These are phyloP conservation scores for Mormyrus lacerda DNA, from an alignment of 2,113 vertebrate genomes.

Conservation along the genomic window DNA sequence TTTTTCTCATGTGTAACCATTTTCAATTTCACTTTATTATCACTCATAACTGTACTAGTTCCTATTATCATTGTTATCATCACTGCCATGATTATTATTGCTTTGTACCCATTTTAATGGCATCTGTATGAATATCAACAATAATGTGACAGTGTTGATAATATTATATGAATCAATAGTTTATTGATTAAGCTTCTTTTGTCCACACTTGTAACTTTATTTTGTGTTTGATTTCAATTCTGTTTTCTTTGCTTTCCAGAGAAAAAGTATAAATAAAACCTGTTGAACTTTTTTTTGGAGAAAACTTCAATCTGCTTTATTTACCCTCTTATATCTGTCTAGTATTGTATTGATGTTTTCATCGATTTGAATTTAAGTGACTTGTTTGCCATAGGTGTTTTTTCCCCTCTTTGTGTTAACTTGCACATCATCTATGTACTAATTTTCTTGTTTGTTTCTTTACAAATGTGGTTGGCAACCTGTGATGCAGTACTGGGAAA, in stretches of 20 bases:
- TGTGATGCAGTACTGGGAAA: not conserved
- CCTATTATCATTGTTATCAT: constrained; percentile 58
- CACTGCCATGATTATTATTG: constrained; percentile 60
- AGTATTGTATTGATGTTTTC: not conserved
- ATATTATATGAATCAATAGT: constrained; percentile 58
- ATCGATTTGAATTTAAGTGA: not conserved
- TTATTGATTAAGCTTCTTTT: constrained; percentile 64
- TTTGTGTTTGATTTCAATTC: constrained; percentile 70
- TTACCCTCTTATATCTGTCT: not conserved
- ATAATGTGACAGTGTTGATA: constrained; percentile 66
- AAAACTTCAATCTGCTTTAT: constrained; percentile 7
- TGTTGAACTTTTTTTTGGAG: constrained; percentile 16
- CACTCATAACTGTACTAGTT: constrained; percentile 69
- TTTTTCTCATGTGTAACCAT: constrained; percentile 48
- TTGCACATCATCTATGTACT: constrained; percentile 13
- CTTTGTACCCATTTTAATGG: constrained; percentile 63
- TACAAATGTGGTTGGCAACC: constrained; percentile 9
- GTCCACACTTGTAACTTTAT: constrained; percentile 58
- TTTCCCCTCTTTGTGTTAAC: not conserved
- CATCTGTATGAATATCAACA: constrained; percentile 65
- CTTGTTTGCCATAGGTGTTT: not conserved
- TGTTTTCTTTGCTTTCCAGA: constrained; percentile 71
- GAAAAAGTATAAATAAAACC: constrained; percentile 58
- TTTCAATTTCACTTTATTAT: constrained; percentile 70
- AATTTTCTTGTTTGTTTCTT: not conserved